Conservation (phyloP, 2,888 invertebrate species). For the Idaea straminata region DNA sequence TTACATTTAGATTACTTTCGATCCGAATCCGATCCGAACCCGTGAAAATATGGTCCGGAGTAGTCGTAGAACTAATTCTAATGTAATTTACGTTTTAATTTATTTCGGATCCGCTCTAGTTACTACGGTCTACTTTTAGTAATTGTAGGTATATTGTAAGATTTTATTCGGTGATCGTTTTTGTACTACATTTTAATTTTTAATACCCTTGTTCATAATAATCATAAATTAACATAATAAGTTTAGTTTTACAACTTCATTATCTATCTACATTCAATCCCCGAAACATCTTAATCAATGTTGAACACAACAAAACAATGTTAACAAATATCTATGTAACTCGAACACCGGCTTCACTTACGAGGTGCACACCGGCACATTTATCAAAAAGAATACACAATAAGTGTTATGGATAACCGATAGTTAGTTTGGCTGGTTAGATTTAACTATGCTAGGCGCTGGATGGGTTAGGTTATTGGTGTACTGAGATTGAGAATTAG, state of each 20-base stretch:
- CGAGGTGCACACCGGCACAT: conserved; percentile 54
- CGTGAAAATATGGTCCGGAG: no score
- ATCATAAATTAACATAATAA: no score
- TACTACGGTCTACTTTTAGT: no score
- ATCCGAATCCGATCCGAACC: no score
- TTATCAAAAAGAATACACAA: conserved; percentile 74
- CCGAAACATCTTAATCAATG: conserved; percentile 7
- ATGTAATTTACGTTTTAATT: no score
- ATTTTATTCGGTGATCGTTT: no score
- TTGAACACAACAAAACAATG: background rate
- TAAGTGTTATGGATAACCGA: conserved; percentile 73
- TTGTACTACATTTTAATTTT: no score
- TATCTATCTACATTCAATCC: background rate
- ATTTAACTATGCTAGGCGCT: conserved; percentile 49
- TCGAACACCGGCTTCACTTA: conserved; percentile 34
- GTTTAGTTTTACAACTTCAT: background rate
- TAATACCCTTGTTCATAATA: no score
- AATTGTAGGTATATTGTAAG: no score
- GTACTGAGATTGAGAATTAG: conserved; percentile 31
- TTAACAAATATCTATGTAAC: background rate
- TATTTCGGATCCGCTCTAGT: no score
- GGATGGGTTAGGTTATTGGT: conserved; percentile 25
- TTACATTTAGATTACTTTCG: no score
- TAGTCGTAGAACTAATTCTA: no score
- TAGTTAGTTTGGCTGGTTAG: conserved; percentile 73